phyloP scores from a whole-genome alignment of 64 coral and sea anemone species.

The Hydrozoanthus tunicans region DNA sequence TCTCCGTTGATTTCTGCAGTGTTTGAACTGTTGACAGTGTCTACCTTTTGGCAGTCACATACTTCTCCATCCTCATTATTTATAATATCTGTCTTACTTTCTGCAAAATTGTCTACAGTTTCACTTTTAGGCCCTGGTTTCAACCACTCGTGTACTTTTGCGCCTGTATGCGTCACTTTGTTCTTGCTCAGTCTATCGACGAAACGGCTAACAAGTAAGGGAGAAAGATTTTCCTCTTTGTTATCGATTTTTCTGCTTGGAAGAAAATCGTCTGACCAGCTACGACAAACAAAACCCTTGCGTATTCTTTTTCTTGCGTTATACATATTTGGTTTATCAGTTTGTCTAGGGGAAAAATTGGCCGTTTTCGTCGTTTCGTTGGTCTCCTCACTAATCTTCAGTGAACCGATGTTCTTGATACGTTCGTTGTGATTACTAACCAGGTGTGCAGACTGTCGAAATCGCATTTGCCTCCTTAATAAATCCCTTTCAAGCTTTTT shows the following conservation, averaged over 20 bases:
- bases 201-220: conserved; percentile 17
- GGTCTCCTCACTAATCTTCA: conserved; percentile 48
- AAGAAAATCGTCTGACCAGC: conserved; percentile 68
- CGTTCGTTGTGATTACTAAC: conserved; percentile 68
- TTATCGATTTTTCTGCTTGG: background rate
- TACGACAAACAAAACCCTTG: conserved; percentile 90
- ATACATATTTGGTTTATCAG: background rate
- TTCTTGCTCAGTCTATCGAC: background rate
- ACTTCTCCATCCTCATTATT: background rate
- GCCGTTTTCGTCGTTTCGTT: background rate
- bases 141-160: too few species aligned
- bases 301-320: conserved; percentile 37
- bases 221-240: background rate
- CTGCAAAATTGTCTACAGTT: background rate
- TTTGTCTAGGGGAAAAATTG: background rate
- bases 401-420: conserved; percentile 56
- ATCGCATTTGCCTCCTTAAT: conserved; percentile 57
- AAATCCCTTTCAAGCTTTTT: conserved; percentile 45
- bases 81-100: background rate
- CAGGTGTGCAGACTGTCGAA: conserved; percentile 71
- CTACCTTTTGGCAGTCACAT: background rate
- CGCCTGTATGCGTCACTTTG: background rate
- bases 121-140: background rate
- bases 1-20: background rate
- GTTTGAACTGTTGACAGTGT: background rate